Conservation (phyloP, 92 coral and sea anemone species). For the Diadumene lineata region DNA sequence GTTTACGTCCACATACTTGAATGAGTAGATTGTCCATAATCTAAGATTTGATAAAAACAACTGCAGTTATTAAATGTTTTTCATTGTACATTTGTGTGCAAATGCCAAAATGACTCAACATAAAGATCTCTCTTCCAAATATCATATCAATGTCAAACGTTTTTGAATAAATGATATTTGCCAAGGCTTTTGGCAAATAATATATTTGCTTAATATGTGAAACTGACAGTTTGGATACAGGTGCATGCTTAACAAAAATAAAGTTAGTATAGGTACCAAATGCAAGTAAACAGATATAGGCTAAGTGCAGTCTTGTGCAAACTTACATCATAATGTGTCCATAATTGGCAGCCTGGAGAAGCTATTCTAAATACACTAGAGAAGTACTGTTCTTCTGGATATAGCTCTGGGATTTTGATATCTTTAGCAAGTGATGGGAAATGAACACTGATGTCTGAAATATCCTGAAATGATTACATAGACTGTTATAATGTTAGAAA, state of each 20-base stretch:
- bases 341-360: constrained; percentile 73
- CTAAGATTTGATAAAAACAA: constrained; percentile 16
- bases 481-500: no score
- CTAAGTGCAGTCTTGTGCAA: background rate
- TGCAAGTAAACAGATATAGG: background rate
- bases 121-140: no score
- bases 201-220: no score
- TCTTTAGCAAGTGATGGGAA: constrained; percentile 78
- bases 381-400: constrained; percentile 75
- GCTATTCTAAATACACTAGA: constrained; percentile 88
- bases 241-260: background rate
- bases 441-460: constrained; percentile 72
- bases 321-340: constrained; percentile 94
- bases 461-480: constrained; percentile 44
- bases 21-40: constrained; percentile 82
- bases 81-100: background rate
- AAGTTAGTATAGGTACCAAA: background rate
- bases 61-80: background rate
- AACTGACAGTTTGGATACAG: no score
- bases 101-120: no score
- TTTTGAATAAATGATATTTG: no score
- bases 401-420: constrained; percentile 67
- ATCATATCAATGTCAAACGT: no score
- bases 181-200: no score
- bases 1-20: constrained; percentile 73